Evolutionary conservation across 2,888 invertebrate species (phyloP), one percentile per base, ranked within the genome.

Genomic region (Hirtodrosophila trivittata): DNA sequence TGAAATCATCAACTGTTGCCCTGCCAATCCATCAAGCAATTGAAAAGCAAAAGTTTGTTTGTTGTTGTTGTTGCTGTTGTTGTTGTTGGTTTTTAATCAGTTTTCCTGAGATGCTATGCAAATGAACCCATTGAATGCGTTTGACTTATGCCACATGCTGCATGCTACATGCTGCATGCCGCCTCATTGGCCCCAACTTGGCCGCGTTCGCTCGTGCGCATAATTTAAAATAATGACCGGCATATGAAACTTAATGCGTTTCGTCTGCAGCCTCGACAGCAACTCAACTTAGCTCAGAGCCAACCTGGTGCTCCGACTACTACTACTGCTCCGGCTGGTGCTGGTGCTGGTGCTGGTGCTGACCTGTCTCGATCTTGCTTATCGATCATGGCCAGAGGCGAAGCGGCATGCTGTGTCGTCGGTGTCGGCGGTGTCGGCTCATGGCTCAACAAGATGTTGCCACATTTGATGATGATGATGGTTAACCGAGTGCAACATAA

Each of bases 221-320:
- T 81, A 81, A 81, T 81, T 80, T 81, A 83, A 86, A 86, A 83
- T 81, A 81, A 81, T 81, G 80, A 83, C 68, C 84, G 62, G 74
- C 74, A 70, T 68, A 86, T 86, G 81, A 73, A 83, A 83, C 75
- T 81, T 83, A 83, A 81, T 83, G 86, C 74, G 84, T 80, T 83
- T 85, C 74, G 86, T 75, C 78, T 69, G 68, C 52, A 56, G 18
- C 26, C 50, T 39, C 46, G 28, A 42, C 42, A 32, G 46, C 56
- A 18, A 21, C 25, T 18, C n/a, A 35, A 30, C 30, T 30, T 8
- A 30, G 9, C 30, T 30, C n/a, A n/a, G 5, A 30, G n/a, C 9
- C 9, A 21, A 21, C 18, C 18, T 21, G 18, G 5, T 32, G 16
- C 43, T 16, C 26, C 18, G 5, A 21, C 18, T 5, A 21, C 18